Conservation (phyloP, 1,140 invertebrate genomes). For the Rhyacophila brunnea region DNA sequence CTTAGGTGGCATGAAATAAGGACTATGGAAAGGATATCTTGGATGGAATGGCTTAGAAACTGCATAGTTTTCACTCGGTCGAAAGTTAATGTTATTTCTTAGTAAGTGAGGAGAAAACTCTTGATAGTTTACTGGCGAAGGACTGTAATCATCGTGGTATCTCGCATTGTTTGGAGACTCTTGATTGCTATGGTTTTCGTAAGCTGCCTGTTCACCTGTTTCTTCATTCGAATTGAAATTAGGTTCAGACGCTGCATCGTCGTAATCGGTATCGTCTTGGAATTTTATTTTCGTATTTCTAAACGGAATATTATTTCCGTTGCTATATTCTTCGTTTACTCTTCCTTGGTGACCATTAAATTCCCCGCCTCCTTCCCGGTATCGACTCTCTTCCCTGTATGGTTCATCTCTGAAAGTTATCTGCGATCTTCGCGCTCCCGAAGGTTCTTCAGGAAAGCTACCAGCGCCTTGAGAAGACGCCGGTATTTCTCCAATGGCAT, state of each 20-base stretch:
- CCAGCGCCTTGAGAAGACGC: neutral
- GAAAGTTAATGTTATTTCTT: constrained; percentile 2
- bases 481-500: neutral
- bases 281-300: constrained; percentile 19
- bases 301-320: neutral
- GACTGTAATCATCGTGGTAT: constrained; percentile 15
- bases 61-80: constrained; percentile 4
- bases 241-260: constrained; percentile 1
- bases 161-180: neutral
- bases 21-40: constrained; percentile 23
- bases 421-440: constrained; percentile 26
- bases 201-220: constrained; percentile 1
- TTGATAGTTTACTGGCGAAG: neutral
- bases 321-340: constrained; percentile 5
- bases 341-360: neutral
- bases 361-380: constrained; percentile 3
- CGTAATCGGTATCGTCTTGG: constrained; percentile 21
- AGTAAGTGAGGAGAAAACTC: neutral
- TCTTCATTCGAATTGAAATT: neutral
- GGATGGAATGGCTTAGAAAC: constrained; percentile 19
- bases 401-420: constrained; percentile 25
- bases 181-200: constrained; percentile 1
- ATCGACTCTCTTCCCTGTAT: constrained; percentile 13
- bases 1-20: constrained; percentile 26
- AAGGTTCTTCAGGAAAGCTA: constrained; percentile 4